These are phyloP conservation scores for Hyles vespertilio DNA, from an alignment of 1,140 invertebrate genomes.

Conservation along the genomic window DNA sequence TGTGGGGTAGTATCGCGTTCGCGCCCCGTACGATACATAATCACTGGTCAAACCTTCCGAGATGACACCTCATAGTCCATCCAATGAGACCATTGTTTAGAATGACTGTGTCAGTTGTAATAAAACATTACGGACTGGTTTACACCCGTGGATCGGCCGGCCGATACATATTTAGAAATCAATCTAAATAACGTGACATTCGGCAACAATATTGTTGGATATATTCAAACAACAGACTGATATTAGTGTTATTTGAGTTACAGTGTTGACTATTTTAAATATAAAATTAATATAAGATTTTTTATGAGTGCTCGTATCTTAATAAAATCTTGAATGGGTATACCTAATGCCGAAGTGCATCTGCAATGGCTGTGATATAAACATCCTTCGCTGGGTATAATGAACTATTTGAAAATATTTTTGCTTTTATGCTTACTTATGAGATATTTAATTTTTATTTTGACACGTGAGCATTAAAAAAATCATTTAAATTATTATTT, in stretches of 20 bases:
- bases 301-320: constrained; percentile 4
- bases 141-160: constrained; percentile 14
- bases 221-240: constrained; percentile 17
- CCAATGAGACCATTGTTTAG: constrained; percentile 37
- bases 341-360: constrained; percentile 60
- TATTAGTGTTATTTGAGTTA: constrained; percentile 21
- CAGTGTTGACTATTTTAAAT: constrained; percentile 16
- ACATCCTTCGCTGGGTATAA: constrained; percentile 59
- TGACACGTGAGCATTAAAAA: too few species aligned
- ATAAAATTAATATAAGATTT: neutral
- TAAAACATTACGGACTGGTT: constrained; percentile 8
- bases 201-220: constrained; percentile 21
- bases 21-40: constrained; percentile 51
- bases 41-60: constrained; percentile 61
- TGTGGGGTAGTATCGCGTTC: constrained; percentile 52
- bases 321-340: constrained; percentile 22
- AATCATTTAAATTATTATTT: too few species aligned
- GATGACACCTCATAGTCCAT: constrained; percentile 52
- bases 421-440: too few species aligned
- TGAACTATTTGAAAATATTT: too few species aligned
- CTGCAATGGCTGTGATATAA: constrained; percentile 64
- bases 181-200: constrained; percentile 50
- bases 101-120: constrained; percentile 30
- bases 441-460: too few species aligned
- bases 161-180: constrained; percentile 33